A percentile compares a stretch with the other conserved stretches of the same genome.
These are phyloP conservation scores for Amphiura filiformis DNA, from an alignment of 35 echinoderm and acorn worm genomes.

Conservation along the genomic window DNA sequence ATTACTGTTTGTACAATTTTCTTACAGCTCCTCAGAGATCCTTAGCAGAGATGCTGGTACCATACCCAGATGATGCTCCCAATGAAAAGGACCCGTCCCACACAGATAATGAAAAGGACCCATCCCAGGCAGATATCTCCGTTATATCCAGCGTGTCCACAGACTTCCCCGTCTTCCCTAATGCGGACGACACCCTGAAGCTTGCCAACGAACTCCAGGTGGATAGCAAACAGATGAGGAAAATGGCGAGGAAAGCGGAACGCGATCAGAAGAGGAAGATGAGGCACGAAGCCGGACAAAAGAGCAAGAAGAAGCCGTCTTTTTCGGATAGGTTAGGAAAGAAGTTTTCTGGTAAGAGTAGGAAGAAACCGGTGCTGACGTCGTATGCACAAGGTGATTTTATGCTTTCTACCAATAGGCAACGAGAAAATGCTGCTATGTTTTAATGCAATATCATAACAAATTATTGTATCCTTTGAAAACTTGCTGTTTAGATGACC, in stretches of 20 bases:
- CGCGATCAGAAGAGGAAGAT: constrained; percentile 38
- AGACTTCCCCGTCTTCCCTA: constrained; percentile 62
- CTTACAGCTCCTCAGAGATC: not conserved
- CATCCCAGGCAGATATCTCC: not conserved
- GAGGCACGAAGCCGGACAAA: constrained; percentile 27
- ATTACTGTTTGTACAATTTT: too few species aligned
- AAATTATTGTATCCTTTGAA: too few species aligned
- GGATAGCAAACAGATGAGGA: constrained; percentile 47
- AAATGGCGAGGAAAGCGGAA: constrained; percentile 49
- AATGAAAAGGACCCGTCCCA: not conserved
- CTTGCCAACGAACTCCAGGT: constrained; percentile 47
- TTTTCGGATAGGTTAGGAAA: constrained; percentile 1
- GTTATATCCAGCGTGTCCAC: constrained; percentile 1
- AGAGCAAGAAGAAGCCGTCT: constrained; percentile 3
- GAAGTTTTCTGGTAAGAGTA: constrained; percentile 25
- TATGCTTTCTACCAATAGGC: constrained; percentile 21
- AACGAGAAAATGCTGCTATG: constrained; percentile 64
- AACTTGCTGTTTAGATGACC: too few species aligned
- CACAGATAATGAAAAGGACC: not conserved
- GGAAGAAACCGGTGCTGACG: constrained; percentile 5
- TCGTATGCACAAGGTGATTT: constrained; percentile 25
- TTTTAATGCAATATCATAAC: too few species aligned
- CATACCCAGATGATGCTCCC: not conserved
- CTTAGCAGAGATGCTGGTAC: not conserved
- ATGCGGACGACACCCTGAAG: constrained; percentile 59